A percentile compares a stretch with the other conserved stretches of the same genome.
phyloP scores from a whole-genome alignment of 2,113 vertebrate species.

The Lipotes vexillifer region DNA sequence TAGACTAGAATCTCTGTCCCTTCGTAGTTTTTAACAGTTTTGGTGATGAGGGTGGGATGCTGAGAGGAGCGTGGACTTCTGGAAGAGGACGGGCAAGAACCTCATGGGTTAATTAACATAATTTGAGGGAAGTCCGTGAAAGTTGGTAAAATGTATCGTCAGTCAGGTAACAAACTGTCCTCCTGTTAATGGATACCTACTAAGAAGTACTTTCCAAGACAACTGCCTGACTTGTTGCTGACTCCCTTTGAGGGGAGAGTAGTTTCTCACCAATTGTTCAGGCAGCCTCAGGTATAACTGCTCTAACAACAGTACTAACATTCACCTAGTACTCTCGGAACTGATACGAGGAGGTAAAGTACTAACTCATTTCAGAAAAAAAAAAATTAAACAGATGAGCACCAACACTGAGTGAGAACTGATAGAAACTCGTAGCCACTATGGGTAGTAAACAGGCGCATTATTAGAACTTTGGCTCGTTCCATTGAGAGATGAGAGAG shows the following conservation, averaged over 20 bases:
- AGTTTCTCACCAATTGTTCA: not conserved
- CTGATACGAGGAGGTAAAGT: too few relatives aligned
- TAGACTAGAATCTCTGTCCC: not conserved
- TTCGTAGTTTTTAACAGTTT: not conserved
- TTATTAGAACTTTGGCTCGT: not conserved
- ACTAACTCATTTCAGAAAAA: not conserved
- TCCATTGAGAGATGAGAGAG: not conserved
- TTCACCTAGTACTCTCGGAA: too few relatives aligned
- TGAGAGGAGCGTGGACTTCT: not conserved
- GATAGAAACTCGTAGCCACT: not conserved
- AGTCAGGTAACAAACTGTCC: not conserved
- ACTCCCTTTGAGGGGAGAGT: not conserved
- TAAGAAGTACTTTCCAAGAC: not conserved
- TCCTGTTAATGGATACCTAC: not conserved
- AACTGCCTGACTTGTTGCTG: not conserved
- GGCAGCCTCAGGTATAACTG: not conserved
- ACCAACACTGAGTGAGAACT: not conserved
- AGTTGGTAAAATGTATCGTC: not conserved
- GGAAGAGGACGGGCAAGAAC: not conserved
- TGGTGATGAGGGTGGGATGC: not conserved
- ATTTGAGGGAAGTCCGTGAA: not conserved
- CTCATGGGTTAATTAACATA: not conserved
- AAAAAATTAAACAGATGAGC: not conserved
- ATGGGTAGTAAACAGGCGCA: not conserved
- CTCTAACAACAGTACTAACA: not conserved